Base-by-base conservation (phyloP, 2,113 vertebrate genomes). In the Suncus etruscus region DNA sequence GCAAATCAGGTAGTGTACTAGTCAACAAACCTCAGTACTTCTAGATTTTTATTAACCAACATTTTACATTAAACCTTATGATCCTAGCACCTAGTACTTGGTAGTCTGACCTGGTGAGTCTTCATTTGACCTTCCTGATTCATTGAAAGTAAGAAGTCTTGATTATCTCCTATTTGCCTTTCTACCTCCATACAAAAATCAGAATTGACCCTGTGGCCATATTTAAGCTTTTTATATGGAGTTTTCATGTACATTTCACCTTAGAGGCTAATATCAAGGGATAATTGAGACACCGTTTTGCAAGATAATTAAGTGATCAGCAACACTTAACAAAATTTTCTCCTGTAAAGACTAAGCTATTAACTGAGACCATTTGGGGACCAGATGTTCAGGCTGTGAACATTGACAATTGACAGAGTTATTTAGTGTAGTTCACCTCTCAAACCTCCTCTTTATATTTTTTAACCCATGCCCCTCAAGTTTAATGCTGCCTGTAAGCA, bases 401-500 rank as follows among this genome's bases (percentile, higher is more conserved):
- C 11, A 91, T 87, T 83, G 32, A 80, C 81, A 86, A 70, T 18
- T 68, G 50, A 84, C 16, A 76, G 66, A 74, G 39, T 54, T 47
- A 45, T 93, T 89, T 73, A 54, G 3, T 77, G 48, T 24, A 22
- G 89, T 91, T 83, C 47, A 69, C n/a, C 15, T 47, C 68, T 86
- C 29, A 91, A 31, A 6, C 63, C 81, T 51, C 61, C 4, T 86
- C 48, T 75, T 69, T 76, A 65, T 51, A 27, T 48, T 68, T 6
- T 83, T 84, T 74, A 24, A 48, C 27, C 27, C 72, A 45, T 63
- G 12, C 6, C 18, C 3, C 18, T 76, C 14, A 54, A 86, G 29
- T 3, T 8, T 54, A 65, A 45, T 89, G 72, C 20, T 32, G 45
- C 63, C 70, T 73, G n/a, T 70, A 47, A 73, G 8, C 85, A 16